Evolutionary conservation across 2,113 vertebrate genomes (phyloP), one percentile per base, ranked within the genome.

Genomic region (Collichthys lucidus): DNA sequence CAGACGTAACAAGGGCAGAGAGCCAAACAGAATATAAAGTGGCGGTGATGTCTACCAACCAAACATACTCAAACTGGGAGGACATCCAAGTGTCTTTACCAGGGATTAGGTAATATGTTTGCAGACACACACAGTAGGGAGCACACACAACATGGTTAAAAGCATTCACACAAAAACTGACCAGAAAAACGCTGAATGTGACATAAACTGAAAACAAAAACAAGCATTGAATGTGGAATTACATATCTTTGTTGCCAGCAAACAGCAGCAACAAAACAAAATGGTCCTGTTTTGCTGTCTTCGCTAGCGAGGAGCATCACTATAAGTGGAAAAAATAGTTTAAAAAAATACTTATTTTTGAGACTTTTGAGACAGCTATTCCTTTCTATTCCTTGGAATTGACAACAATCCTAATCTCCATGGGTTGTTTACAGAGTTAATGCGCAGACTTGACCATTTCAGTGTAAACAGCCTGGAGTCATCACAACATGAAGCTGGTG

Each of bases 21-120:
- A 77, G 78, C 83, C 89, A 88, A 79, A 82, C 71, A 55, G 93
- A 94, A 93, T 94, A 91, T 89, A 89, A 94, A 91, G 84, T 86
- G 74, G 56, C 56, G 22, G 76, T 11, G 72, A 89, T 92, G 89
- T 86, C 79, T 88, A 82, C 86, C 91, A 66, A 15, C 57, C 63
- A 64, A 63, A 69, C 49, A 55, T 59, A 35, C 52, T 75, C 75
- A 71, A 87, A 84, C 81, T 70, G 47, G 60, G 52, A 72, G 26
- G 50, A 63, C 52, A 44, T 82, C 76, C 74, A 86, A 80, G 19
- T 65, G 42, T 82, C 50, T 81, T 76, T 83, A 66, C 77, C n/a
- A 24, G 57, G 74, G 74, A 70, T 82, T 75, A 62, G 35, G 49
- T 67, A 53, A 80, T 40, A 72, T 65, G 49, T 84, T 81, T 83